Conservation (phyloP, 2,113 vertebrate genomes). For the Channa maculata region DNA sequence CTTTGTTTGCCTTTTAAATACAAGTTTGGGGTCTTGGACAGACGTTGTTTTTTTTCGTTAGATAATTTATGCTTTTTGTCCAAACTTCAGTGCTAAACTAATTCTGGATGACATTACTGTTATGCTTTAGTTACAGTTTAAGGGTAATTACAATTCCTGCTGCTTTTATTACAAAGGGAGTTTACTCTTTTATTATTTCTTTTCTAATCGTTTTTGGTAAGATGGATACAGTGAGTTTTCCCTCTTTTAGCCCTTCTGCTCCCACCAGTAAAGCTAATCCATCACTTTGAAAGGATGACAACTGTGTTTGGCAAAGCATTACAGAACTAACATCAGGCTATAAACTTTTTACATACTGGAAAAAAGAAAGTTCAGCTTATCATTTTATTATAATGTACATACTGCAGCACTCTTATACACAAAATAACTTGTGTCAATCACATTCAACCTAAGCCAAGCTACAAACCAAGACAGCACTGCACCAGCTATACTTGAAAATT, state of each 20-base stretch:
- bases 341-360: background rate
- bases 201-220: background rate
- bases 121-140: background rate
- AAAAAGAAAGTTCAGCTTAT: conserved; percentile 7
- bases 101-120: background rate
- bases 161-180: background rate
- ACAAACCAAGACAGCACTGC: background rate
- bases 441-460: background rate
- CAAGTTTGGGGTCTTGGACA: conserved; percentile 4
- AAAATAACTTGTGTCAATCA: background rate
- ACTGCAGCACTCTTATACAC: background rate
- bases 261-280: conserved; percentile 12
- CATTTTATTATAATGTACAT: background rate
- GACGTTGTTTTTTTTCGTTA: background rate
- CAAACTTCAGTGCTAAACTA: background rate
- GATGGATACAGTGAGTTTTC: background rate
- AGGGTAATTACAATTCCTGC: conserved; percentile 18
- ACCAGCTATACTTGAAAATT: background rate
- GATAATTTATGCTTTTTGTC: too few relatives aligned
- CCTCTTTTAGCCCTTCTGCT: background rate
- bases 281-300: conserved; percentile 23
- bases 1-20: conserved; percentile 24
- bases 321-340: background rate
- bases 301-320: conserved; percentile 1
- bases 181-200: background rate